Base-by-base conservation (phyloP, 2,797 vertebrate species). In the Silurus aristotelis region DNA sequence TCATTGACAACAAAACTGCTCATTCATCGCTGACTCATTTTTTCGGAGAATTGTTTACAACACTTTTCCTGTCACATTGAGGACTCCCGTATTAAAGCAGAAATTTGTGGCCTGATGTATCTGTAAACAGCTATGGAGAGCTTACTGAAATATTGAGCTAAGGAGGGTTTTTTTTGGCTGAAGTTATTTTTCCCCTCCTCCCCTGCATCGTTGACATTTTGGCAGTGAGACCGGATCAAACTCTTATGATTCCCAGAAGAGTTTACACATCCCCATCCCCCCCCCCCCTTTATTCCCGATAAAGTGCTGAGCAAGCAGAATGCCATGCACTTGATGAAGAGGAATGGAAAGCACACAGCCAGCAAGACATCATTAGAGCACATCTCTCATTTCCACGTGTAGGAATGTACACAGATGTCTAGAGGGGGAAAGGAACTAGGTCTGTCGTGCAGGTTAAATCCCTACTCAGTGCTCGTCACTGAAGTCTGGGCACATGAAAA, bases 71-170 rank as follows among this genome's bases (percentile, higher is more conserved):
- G 66, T 83, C 43, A 58, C 1, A 58, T 9, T 25, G 14, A 58
- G 25, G 58, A 83, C 22, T 27, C 17, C 0, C 43, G 0, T 55
- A 25, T 64, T 79, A 25, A 79, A 78, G 72, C 72, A 56, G 56
- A 61, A 55, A 86, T 72, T 73, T 7, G 14, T 31, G 55, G 64
- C 22, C 55, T 38, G n/a, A n/a, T 52, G 72, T n/a, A 60, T 17
- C 93, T 93, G 93, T 94, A 92, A 94, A 91, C 92, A 92, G 15
- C 92, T 90, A 88, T 80, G 75, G 80, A 90, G 92, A 84, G 82
- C 92, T 92, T 94, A 92, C 94, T 95, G 94, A 95, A 94, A 94
- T 94, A 95, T 94, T 94, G 94, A 94, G 92, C 89, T 92, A 90
- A 89, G 90, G 89, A 92, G 76, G 2, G 7, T 87, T 91, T 91